A percentile compares a stretch with the other conserved stretches of the same genome.
Evolutionary conservation across 2,797 vertebrate species (phyloP).

Genomic region (Premnoplex brunnescens): DNA sequence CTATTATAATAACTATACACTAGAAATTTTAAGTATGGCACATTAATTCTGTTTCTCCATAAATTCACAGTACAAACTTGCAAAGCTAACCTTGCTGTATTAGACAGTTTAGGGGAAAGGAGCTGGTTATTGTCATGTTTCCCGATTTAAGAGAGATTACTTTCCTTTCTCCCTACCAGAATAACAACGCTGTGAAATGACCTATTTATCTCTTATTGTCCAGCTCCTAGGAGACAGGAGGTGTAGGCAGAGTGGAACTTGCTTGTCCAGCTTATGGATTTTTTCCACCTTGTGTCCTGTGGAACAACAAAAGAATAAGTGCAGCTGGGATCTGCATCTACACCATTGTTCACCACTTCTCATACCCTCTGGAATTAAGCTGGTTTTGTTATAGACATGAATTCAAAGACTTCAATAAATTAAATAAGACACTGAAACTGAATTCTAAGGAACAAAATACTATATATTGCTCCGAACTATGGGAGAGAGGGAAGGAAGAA

Average conservation of each 20-base stretch:
- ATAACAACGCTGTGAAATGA: neutral
- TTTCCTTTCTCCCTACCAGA: neutral
- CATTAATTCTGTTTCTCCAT: neutral
- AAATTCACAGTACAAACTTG: neutral
- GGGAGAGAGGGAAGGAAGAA: neutral
- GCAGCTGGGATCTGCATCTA: neutral
- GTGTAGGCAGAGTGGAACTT: neutral
- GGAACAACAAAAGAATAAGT: neutral
- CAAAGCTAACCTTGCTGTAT: neutral
- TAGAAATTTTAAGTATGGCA: neutral
- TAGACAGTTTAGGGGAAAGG: neutral
- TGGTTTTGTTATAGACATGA: neutral
- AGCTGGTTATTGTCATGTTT: neutral
- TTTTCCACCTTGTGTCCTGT: neutral
- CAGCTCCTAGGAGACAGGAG: neutral
- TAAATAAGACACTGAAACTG: neutral
- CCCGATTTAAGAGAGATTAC: neutral
- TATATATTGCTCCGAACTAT: neutral
- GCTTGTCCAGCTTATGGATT: neutral
- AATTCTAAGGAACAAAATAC: neutral
- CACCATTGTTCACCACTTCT: neutral
- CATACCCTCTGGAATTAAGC: neutral
- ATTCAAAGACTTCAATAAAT: neutral
- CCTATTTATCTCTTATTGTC: constrained; percentile 29
- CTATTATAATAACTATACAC: neutral